phyloP scores from a whole-genome alignment of 2,888 invertebrate species.

The Rhodophaea formosa region DNA sequence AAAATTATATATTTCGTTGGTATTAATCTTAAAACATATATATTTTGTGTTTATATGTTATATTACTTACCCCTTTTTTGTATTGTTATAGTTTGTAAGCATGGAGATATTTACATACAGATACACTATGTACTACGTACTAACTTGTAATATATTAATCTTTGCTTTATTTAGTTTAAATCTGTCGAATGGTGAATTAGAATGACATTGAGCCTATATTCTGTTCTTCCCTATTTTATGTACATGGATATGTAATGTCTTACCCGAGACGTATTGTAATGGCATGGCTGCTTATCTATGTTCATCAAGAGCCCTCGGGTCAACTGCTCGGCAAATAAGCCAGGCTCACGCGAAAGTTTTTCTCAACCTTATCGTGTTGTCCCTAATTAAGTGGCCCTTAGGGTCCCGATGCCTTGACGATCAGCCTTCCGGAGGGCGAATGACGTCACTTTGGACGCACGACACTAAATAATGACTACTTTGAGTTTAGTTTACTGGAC shows the following conservation, averaged over 20 bases:
- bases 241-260: not conserved
- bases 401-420: slow-evolving; percentile 34
- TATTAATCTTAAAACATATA: no score
- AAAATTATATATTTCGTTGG: no score
- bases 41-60: no score
- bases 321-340: slow-evolving; percentile 19
- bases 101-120: no score
- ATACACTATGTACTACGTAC: no score
- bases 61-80: no score
- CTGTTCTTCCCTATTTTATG: not conserved
- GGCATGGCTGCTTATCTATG: slow-evolving; percentile 14
- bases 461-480: not conserved
- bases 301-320: slow-evolving; percentile 13
- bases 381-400: slow-evolving; percentile 50
- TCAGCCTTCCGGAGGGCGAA: slow-evolving; percentile 9
- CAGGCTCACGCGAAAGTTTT: slow-evolving; percentile 37
- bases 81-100: no score
- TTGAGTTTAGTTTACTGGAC: not conserved
- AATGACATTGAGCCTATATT: not conserved
- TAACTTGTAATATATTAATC: no score
- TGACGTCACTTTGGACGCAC: slow-evolving; percentile 3
- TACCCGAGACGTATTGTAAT: slow-evolving; percentile 2
- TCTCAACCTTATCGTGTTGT: slow-evolving; percentile 45
- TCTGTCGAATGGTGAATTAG: no score
- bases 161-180: no score